Evolutionary conservation across 2,888 invertebrate species (phyloP), one percentile per base, ranked within the genome.

Genomic region (Parnassius glacialis): DNA sequence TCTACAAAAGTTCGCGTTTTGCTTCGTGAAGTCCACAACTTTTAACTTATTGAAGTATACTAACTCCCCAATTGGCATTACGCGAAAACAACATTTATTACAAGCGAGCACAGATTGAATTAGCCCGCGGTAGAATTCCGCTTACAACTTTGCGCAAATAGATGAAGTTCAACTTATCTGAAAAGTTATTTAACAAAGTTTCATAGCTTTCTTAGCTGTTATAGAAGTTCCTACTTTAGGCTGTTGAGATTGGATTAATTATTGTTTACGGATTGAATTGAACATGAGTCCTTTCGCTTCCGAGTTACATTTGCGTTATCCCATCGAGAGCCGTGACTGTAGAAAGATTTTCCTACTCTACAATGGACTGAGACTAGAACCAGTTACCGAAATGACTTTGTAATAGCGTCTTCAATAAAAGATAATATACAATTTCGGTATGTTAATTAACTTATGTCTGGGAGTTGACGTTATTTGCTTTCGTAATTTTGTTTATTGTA

Each of bases 151-250:
- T 89, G 85, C 79, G 81, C 85, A 90, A 90, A 89, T 88, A 90
- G 81, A 83, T 82, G 79, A 83, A 89, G 85, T 90, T 90, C 89
- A 90, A 91, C 90, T 91, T 91, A 91, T 91, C 90, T 90, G 90
- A 91, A 91, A 91, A 91, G 90, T 91, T 91, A 91, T 90, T 91
- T 90, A 91, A 91, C 91, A 91, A 91, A 91, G 91, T 91, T 91
- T 91, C 91, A 90, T 90, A 90, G 90, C 90, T 88, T 90, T 90
- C 86, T 85, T 80, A 79, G 78, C 69, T 70, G 85, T 77, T 75
- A 75, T 71, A 72, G 76, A 83, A 90, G 80, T 85, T 84, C 87
- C 81, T 70, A 81, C 87, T 84, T 74, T 88, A 79, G 76, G 77
- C 67, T 71, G 73, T 73, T 66, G 72, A 72, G 75, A 83, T 89